Percentiles rank a stretch among this genome's conserved stretches.
phyloP scores from a whole-genome alignment of 2,888 invertebrate species.

The Brachynemurus nebulosus region DNA sequence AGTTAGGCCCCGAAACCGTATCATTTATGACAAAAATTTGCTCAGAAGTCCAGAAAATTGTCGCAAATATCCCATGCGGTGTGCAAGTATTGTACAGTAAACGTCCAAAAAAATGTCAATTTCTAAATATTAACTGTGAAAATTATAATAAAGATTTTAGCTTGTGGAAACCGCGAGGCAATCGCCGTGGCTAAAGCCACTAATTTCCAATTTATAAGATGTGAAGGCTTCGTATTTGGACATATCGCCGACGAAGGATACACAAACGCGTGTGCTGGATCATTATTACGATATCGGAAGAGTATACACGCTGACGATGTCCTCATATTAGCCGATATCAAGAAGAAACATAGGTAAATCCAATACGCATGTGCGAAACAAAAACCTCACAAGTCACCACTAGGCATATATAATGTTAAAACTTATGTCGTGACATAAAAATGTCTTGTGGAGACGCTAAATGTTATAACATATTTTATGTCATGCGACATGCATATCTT shows the following conservation, averaged over 20 bases:
- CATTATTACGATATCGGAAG: conserved; percentile 52
- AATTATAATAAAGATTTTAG: conserved; percentile 56
- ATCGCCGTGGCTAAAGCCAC: conserved; percentile 59
- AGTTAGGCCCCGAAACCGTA: conserved; percentile 50
- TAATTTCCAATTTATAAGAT: conserved; percentile 55
- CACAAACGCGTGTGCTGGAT: conserved; percentile 60
- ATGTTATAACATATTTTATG: too few species aligned
- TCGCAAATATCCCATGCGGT: conserved; percentile 39
- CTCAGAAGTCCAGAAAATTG: conserved; percentile 39
- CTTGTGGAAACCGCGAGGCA: conserved; percentile 63
- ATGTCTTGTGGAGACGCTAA: too few species aligned
- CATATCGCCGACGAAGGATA: conserved; percentile 74
- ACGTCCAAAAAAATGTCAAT: background rate
- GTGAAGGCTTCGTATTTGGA: conserved; percentile 64
- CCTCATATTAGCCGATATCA: conserved; percentile 62
- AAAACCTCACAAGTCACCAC: too few species aligned
- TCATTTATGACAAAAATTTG: conserved; percentile 54
- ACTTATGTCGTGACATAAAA: too few species aligned
- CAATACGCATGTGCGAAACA: too few species aligned
- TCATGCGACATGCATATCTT: too few species aligned
- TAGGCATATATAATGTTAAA: too few species aligned
- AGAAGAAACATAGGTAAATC: conserved; percentile 66
- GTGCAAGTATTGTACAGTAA: conserved; percentile 35
- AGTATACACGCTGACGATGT: conserved; percentile 52
- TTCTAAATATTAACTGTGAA: too few species aligned